Base-by-base conservation (phyloP, 1,140 invertebrate genomes). In the Pectinophora gossypiella region DNA sequence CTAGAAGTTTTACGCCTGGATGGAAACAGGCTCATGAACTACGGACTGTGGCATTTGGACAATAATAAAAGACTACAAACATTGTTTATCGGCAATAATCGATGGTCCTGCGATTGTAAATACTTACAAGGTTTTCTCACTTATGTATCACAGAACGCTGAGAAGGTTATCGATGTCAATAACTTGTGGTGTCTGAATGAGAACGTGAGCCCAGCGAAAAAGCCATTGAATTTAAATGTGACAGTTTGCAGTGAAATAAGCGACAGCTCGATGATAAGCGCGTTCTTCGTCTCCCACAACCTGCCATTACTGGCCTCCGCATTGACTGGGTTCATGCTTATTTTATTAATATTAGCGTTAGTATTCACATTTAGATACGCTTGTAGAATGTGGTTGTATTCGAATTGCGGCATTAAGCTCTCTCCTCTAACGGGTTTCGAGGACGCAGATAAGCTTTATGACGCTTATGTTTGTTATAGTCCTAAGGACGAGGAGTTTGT, bases 381-480 rank as follows among this genome's bases (percentile, higher is more conserved):
- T 59, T 90, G 97, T 48, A 90, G 95, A 57, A 92, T 96, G 62
- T 97, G 95, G 95, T 91, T 95, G 18, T 95, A 95, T 72, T 94
- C 94, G 45, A 92, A 93, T 61, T 97, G 95, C 86, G 53, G 96
- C 93, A 87, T 93, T 92, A 94, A 94, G 66, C 91, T 93, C 3
- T 91, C 92, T 3, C 92, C 92, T 12, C 92, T 94, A 63, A 42
- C 95, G 93, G 90, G 92, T 55, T 90, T 91, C 76, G 91, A 92
- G 68, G 94, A 95, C 71, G 91, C 93, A 56, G 94, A 95, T 89
- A 92, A 94, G 68, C 91, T 95, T 51, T 96, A 95, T 76, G 96
- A 98, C 79, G 95, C 95, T 15, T 97, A 96, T 81, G 92, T 97
- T 49, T 94, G 94, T 40, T 97, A 97, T 86, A 96, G 95, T 63